Conservation (phyloP, 2,888 invertebrate species). For the Eugnorisma glareosa region DNA sequence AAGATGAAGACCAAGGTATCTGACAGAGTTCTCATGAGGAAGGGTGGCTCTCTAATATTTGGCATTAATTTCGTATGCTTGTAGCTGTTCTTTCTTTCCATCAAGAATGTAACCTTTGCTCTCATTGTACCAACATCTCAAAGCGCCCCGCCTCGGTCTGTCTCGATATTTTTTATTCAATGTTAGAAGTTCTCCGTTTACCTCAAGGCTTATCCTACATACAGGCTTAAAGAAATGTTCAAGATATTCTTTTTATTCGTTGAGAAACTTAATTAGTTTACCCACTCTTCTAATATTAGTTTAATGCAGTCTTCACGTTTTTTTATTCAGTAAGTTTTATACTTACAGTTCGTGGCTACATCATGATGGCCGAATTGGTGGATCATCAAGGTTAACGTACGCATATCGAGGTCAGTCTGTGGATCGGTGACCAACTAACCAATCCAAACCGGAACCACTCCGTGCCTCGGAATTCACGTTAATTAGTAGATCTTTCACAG, state of each 20-base stretch:
- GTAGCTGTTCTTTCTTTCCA: not conserved
- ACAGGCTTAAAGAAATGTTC: conserved; percentile 38
- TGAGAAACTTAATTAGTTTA: conserved; percentile 40
- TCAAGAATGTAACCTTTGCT: not conserved
- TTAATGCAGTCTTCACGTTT: conserved; percentile 1
- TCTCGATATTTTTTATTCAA: conserved; percentile 63
- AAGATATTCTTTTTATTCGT: conserved; percentile 31
- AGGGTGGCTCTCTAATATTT: too few species aligned
- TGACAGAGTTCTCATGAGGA: too few species aligned
- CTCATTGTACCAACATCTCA: conserved; percentile 32
- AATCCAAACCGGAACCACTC: not conserved
- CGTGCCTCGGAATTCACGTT: too few species aligned
- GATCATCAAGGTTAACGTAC: not conserved
- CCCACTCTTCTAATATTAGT: not conserved
- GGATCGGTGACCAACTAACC: not conserved
- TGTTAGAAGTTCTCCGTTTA: conserved; percentile 56
- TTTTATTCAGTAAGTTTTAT: not conserved
- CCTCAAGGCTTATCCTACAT: conserved; percentile 50
- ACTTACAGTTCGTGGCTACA: not conserved
- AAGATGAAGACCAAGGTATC: too few species aligned
- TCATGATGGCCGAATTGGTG: not conserved
- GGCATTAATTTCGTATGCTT: not conserved
- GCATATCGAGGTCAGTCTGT: not conserved
- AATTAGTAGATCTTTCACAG: not conserved
- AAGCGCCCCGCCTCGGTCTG: conserved; percentile 40